phyloP scores from a whole-genome alignment of 2,113 vertebrate species.

The Asarcornis scutulata region DNA sequence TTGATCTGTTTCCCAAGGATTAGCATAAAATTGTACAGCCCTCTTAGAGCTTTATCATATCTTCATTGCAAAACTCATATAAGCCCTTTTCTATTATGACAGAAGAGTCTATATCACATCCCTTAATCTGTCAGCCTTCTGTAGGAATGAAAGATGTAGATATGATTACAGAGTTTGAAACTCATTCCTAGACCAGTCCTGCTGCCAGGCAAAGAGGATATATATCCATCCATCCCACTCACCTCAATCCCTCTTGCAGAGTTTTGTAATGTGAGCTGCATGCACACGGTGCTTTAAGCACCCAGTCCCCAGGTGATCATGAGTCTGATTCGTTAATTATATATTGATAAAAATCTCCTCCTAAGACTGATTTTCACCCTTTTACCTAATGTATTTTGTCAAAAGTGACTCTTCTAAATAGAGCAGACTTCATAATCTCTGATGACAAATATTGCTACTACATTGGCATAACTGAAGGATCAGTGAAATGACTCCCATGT shows the following conservation, averaged over 20 bases:
- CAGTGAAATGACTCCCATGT: not conserved
- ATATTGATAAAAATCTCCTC: not conserved
- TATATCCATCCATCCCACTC: not conserved
- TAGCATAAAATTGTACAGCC: slow-evolving; percentile 37
- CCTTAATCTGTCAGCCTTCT: slow-evolving; percentile 46
- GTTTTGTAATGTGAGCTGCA: not conserved
- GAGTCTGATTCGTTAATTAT: not conserved
- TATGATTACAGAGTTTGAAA: slow-evolving; percentile 37
- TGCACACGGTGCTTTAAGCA: not conserved
- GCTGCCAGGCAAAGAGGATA: not conserved
- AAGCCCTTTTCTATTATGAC: slow-evolving; percentile 41
- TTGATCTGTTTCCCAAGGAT: slow-evolving; percentile 36
- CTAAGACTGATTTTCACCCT: not conserved
- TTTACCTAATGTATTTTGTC: not conserved
- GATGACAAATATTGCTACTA: not conserved
- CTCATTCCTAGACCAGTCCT: not conserved
- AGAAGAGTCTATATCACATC: not conserved
- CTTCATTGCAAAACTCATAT: slow-evolving; percentile 33
- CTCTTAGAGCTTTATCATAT: slow-evolving; percentile 40
- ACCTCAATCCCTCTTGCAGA: not conserved
- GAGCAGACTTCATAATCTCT: not conserved
- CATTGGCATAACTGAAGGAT: not conserved
- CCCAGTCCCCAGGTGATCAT: not conserved
- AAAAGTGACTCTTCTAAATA: not conserved
- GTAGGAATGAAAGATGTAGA: slow-evolving; percentile 27